Evolutionary conservation across 2,797 vertebrate genomes (phyloP), one percentile per base, ranked within the genome.

Genomic region (Cirrhinus molitorella): DNA sequence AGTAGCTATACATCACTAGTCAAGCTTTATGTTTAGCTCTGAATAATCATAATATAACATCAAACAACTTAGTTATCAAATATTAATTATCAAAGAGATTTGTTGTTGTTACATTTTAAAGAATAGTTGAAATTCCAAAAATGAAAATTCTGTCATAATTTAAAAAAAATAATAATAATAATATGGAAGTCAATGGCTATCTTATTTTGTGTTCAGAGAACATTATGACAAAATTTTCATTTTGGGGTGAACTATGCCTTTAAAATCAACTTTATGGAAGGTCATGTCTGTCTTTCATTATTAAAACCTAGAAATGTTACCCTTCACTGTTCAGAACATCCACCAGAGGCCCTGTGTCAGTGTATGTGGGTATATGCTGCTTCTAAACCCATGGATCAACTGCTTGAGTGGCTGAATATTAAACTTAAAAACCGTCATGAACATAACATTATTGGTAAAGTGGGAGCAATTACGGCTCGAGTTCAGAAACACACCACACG

Each of bases 361-460:
- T 16, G 23, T 47, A 45, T 1, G 6, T 55, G 53, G 31, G 70
- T 37, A 14, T 17, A 23, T 11, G 25, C 67, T 13, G 5, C 2
- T 80, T 75, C 49, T 61, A 67, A 75, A 85, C 23, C n/a, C 63
- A 47, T 70, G 53, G 25, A 34, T 79, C 19, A 21, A 25, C 61
- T 49, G 17, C 73, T 65, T 8, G 45, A 85, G 45, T 21, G 59
- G 17, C 74, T 83, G 68, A 59, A 78, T 71, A 79, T 79, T 49
- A 79, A 79, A 79, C 59, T 25, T 28, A 61, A 85, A 78, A 78
- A 61, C 74, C 31, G 68, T 83, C 77, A 67, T 83, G 76, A 86
- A 66, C 40, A n/a, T 72, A 66, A 82, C 43, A 19, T 86, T 79
- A 86, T 79, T 86, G 76, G 85, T 73, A 67, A 86, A 86, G 68